Base-by-base conservation (phyloP, 2,888 invertebrate genomes). In the Drosophila kanekoi region DNA sequence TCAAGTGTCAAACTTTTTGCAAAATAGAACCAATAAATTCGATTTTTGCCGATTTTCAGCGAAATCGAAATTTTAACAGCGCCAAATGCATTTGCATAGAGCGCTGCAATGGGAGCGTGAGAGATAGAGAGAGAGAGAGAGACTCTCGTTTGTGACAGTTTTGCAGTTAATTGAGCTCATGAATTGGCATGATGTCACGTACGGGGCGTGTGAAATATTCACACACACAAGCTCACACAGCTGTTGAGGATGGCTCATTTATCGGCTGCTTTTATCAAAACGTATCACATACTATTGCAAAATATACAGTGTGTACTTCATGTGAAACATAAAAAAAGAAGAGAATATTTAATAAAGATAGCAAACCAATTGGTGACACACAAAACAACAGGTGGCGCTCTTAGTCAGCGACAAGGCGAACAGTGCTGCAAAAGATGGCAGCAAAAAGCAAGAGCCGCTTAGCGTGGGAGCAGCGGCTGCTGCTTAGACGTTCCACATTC, bases 121-220 rank as follows among this genome's bases (percentile, higher is more conserved):
- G 14, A 1, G 5, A 23, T 13, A 33, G 14, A 37, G 38, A 1
- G 1, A 33, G 1, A 23, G 10, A 35, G 41, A 33, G 28, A 16
- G 32, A 20, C n/a, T 33, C 41, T 51, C 44, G 38, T 41, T 58
- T 18, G 28, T 28, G 8, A 28, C 23, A 49, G 33, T 44, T 41
- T 45, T 47, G 16, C 35, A 38, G 40, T 63, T 52, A 77, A 77
- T 84, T 84, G 70, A 83, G 65, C 70, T 64, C 35, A 58, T 70
- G 49, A 80, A 75, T 71, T 70, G 63, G 58, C 56, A 81, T 82
- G 82, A 82, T 82, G 82, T 82, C 87, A 82, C 73, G 53, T 66
- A 56, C 52, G 48, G 52, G 68, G 67, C 75, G 67, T 74, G 63
- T 38, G 60, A 72, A 69, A 40, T 49, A 49, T n/a, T 47, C 20